Base-by-base conservation (phyloP, 2,797 vertebrate species). In the Echeneis naucrates region DNA sequence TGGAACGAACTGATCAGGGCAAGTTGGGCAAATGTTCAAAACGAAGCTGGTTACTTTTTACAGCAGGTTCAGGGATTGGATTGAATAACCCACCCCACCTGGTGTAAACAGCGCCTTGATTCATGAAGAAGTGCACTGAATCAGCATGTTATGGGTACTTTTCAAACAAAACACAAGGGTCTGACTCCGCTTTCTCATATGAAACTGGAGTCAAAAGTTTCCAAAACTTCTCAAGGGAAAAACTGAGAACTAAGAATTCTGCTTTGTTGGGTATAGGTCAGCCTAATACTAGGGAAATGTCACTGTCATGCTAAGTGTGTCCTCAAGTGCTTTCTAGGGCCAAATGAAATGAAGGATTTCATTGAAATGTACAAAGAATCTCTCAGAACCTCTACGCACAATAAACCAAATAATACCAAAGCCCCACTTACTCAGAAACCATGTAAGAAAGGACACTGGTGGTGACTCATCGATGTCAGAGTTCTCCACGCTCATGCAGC, bases 361-460 rank as follows among this genome's bases (percentile, higher is more conserved):
- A 77, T 72, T 67, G 48, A 72, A 74, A 71, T 53, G 40, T 59
- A 47, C 72, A 80, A 69, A 62, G 26, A n/a, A n/a, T n/a, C 78
- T 86, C 73, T 58, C 71, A 83, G 63, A 75, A 64, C 27, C 65
- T 56, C 24, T 12, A 23, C 35, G 77, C 23, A 4, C 38, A 19
- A 70, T 72, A 82, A 85, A 71, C 40, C 24, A 32, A 78, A 64
- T 75, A 88, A 73, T 66, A 77, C 72, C 85, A 23, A 80, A 87
- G 78, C 81, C 67, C 48, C 81, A 53, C 63, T 89, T 78, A 81
- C 81, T 89, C 73, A 83, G 66, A 83, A 78, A 80, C 77, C 85
- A 88, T 84, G 87, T 70, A 73, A 88, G 79, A 92, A 94, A 93
- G 91, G 87, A 89, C 90, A 92, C 50, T 19, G 81, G 68, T 68